Conservation (phyloP, 2,888 invertebrate species). For the Acronicta alni region DNA sequence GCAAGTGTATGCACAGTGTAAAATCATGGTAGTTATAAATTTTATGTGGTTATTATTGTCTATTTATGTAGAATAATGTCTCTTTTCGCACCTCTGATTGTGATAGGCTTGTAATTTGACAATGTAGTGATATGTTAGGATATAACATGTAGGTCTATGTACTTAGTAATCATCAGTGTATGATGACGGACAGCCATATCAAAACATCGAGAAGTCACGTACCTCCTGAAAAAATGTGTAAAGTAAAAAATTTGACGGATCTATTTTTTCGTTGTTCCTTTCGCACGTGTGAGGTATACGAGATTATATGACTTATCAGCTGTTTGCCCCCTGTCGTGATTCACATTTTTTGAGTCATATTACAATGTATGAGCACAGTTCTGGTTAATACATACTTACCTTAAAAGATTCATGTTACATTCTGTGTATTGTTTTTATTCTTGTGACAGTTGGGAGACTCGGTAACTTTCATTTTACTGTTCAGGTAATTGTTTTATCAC, state of each 20-base stretch:
- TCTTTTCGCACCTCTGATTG: conserved; percentile 3
- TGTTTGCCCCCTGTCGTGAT: conserved; percentile 25
- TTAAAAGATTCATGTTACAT: conserved; percentile 30
- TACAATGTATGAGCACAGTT: background rate
- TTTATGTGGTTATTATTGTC: conserved; percentile 23
- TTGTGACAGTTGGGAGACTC: background rate
- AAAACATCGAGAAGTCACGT: conserved; percentile 73
- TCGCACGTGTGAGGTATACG: conserved; percentile 2
- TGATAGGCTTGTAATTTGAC: background rate
- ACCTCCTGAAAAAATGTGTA: conserved; percentile 56
- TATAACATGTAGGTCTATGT: conserved; percentile 1
- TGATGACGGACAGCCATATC: conserved; percentile 70
- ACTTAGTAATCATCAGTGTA: conserved; percentile 45
- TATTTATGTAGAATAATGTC: conserved; percentile 7
- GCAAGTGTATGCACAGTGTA: conserved; percentile 33
- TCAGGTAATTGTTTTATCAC: background rate
- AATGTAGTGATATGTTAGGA: conserved; percentile 1
- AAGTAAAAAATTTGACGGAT: conserved; percentile 18
- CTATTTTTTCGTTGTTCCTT: conserved; percentile 9
- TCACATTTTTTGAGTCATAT: background rate
- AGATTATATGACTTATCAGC: conserved; percentile 31
- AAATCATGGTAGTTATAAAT: conserved; percentile 40
- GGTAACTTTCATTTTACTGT: background rate
- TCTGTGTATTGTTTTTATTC: conserved; percentile 21
- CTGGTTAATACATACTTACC: background rate